These are phyloP conservation scores for Mythimna vitellina DNA, from an alignment of 2,888 invertebrate genomes.

Conservation along the genomic window DNA sequence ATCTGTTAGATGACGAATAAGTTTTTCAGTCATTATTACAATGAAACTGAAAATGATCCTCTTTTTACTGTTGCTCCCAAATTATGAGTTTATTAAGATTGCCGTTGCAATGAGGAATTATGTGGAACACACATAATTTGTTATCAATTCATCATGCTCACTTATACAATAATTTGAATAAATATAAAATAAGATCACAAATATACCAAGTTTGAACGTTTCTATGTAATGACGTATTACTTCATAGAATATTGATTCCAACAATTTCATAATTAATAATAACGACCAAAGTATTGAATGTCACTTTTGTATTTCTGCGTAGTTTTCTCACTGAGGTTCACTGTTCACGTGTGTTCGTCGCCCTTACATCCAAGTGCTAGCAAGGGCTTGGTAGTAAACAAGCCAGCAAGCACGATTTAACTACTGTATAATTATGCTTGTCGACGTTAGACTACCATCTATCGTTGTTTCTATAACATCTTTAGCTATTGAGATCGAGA, in stretches of 20 bases:
- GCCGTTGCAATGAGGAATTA: background rate
- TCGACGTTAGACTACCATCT: background rate
- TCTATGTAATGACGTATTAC: slow-evolving; percentile 43
- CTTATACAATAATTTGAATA: slow-evolving; percentile 60
- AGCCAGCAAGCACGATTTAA: too few species aligned
- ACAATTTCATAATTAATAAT: slow-evolving; percentile 55
- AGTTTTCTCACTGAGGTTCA: slow-evolving; percentile 49
- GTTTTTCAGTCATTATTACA: background rate
- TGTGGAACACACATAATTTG: too few species aligned
- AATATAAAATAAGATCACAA: slow-evolving; percentile 54
- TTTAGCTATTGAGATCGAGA: slow-evolving; percentile 13
- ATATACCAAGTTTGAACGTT: slow-evolving; percentile 53
- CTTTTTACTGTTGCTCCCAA: background rate
- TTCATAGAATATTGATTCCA: slow-evolving; percentile 44
- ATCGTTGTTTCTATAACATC: background rate
- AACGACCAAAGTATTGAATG: slow-evolving; percentile 65
- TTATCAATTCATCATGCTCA: slow-evolving; percentile 40
- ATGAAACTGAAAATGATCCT: background rate
- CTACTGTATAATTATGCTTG: too few species aligned
- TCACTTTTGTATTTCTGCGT: slow-evolving; percentile 63
- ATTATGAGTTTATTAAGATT: background rate
- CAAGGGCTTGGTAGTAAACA: too few species aligned
- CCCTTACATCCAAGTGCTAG: background rate
- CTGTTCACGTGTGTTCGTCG: slow-evolving; percentile 35
- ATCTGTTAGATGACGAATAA: background rate